A percentile compares a stretch with the other conserved stretches of the same genome.
These are phyloP conservation scores for Syngnathus scovelli DNA, from an alignment of 2,113 vertebrate species.

Conservation along the genomic window DNA sequence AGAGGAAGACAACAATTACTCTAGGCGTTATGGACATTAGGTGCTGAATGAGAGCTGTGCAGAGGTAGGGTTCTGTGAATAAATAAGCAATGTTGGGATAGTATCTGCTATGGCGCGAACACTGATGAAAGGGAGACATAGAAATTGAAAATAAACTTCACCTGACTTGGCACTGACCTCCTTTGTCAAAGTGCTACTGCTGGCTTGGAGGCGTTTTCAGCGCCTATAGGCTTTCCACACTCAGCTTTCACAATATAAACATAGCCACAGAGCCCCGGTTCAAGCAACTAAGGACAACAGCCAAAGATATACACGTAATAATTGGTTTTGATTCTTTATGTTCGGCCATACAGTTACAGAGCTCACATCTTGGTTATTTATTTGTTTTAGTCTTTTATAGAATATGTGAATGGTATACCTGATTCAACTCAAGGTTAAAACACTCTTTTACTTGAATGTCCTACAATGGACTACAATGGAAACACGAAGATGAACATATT, in stretches of 20 bases:
- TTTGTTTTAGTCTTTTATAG: neutral
- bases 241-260: constrained; percentile 35
- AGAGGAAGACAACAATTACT: constrained; percentile 71
- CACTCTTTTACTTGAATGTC: too few species aligned
- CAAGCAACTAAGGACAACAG: constrained; percentile 25
- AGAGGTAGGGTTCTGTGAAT: constrained; percentile 47
- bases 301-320: constrained; percentile 37
- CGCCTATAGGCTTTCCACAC: constrained; percentile 25
- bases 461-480: too few species aligned
- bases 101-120: constrained; percentile 46
- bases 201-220: constrained; percentile 53
- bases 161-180: constrained; percentile 56
- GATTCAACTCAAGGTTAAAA: too few species aligned
- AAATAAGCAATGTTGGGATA: constrained; percentile 64
- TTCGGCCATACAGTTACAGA: neutral
- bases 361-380: neutral
- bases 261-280: constrained; percentile 19
- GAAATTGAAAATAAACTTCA: constrained; percentile 61
- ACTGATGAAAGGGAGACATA: constrained; percentile 53
- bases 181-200: constrained; percentile 47
- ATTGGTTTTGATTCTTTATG: constrained; percentile 3
- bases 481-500: too few species aligned
- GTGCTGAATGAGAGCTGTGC: constrained; percentile 58
- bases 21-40: constrained; percentile 58
- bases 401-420: neutral